These are phyloP conservation scores for Apogon talboti DNA, from an alignment of 2,797 vertebrate genomes.

Conservation along the genomic window DNA sequence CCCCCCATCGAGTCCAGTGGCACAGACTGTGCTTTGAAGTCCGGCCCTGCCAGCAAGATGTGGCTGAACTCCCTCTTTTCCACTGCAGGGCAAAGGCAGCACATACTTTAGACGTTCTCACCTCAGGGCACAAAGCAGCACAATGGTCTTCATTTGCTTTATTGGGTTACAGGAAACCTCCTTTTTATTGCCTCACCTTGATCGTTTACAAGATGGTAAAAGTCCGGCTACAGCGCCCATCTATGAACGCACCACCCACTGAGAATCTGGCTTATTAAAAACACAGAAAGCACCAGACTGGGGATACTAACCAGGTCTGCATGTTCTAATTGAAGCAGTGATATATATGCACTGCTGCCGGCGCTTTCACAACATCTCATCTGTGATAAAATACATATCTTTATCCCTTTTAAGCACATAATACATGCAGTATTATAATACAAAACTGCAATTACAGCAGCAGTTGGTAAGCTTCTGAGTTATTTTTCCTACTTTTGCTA, in stretches of 20 bases:
- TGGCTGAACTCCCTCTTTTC: conserved; percentile 15
- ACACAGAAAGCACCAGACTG: conserved; percentile 35
- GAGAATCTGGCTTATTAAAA: conserved; percentile 74
- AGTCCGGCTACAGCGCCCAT: conserved; percentile 55
- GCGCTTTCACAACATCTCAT: conserved; percentile 24
- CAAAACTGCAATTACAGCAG: neutral
- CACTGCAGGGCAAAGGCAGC: conserved; percentile 47
- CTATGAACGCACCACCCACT: conserved; percentile 72
- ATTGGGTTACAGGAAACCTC: conserved; percentile 80
- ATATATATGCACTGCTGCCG: conserved; percentile 51
- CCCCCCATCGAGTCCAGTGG: conserved; percentile 27
- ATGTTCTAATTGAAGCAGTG: conserved; percentile 48
- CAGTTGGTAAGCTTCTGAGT: conserved; percentile 29
- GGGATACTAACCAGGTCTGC: conserved; percentile 37
- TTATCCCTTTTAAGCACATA: conserved; percentile 47
- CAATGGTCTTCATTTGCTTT: conserved; percentile 75
- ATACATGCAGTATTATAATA: too few relatives aligned
- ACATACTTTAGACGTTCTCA: conserved; percentile 40
- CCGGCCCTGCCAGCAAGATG: conserved; percentile 11
- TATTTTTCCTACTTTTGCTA: conserved; percentile 32
- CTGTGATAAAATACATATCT: conserved; percentile 19
- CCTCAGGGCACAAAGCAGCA: conserved; percentile 43
- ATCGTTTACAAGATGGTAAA: conserved; percentile 82
- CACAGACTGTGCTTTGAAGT: conserved; percentile 64
- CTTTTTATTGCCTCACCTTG: conserved; percentile 78